Evolutionary conservation across 2,888 invertebrate species (phyloP), one percentile per base, ranked within the genome.

Genomic region (Agriopis aurantiaria): DNA sequence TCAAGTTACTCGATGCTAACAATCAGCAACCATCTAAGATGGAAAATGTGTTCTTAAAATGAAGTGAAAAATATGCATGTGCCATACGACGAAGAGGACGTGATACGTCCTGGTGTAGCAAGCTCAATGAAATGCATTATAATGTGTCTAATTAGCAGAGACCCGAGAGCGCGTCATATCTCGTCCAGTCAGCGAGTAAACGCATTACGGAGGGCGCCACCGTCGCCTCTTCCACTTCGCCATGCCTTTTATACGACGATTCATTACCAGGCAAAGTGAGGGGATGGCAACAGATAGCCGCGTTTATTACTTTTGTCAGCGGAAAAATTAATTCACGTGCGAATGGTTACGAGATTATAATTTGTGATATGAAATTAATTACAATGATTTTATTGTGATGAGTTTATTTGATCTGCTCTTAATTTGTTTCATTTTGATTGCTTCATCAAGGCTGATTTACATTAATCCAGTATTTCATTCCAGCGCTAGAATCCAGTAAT

Each of bases 281-380:
- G 91, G 90, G 91, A 86, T 84, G 85, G 82, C 85, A 84, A 92
- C 91, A 92, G 92, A 93, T 93, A 92, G 91, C 84, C 87, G 86
- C 91, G 89, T 92, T 93, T 93, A 93, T 93, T 91, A 89, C 93
- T 93, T 91, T 93, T 93, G 93, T 93, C 93, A 92, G 93, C 93
- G 90, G 91, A 92, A 93, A 93, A 93, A 92, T 92, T 91, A 91
- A 90, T 92, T 91, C 85, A 87, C 90, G 86, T 90, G 82, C 82
- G 88, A 83, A 85, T 84, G 88, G 80, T 79, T 87, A 86, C 83
- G 86, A 65, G 76, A 78, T 79, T 73, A 67, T 73, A 75, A 77
- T 74, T 58, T 64, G 67, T 53, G 7, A 62, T 52, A n/a, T 65
- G 40, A 43, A 49, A 51, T 51, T 6, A 0, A 53, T 33, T 62